These are phyloP conservation scores for Geophilus truncorum DNA, from an alignment of 2,888 invertebrate species.

Conservation along the genomic window DNA sequence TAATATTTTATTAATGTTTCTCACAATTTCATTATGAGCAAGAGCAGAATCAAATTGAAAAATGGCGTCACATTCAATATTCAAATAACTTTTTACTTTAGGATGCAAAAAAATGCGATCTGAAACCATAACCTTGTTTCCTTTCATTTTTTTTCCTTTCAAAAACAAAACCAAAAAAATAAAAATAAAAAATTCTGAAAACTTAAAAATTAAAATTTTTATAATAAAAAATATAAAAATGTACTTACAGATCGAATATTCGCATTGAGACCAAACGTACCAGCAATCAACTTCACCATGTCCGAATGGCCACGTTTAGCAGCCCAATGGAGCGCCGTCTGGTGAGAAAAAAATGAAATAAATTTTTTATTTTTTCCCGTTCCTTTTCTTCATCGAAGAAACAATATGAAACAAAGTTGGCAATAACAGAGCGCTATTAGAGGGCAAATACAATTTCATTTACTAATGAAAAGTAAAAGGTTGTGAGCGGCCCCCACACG, in stretches of 20 bases:
- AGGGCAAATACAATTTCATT: constrained; percentile 36
- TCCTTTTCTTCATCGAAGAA: too few relatives aligned
- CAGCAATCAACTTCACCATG: constrained; percentile 84
- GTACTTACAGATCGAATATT: constrained; percentile 76
- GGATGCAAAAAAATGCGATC: too few relatives aligned
- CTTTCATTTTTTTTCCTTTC: too few relatives aligned
- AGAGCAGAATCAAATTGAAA: not conserved
- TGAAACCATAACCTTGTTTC: not conserved
- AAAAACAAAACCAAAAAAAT: too few relatives aligned
- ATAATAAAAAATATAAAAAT: not conserved
- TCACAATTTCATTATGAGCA: not conserved
- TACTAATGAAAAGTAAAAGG: constrained; percentile 38
- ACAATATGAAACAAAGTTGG: not conserved
- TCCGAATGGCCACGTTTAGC: constrained; percentile 90
- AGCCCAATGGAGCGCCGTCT: constrained; percentile 96
- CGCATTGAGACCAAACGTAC: constrained; percentile 74
- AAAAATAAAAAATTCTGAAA: not conserved
- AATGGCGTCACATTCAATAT: not conserved
- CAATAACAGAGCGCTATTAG: not conserved
- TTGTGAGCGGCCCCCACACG: not conserved
- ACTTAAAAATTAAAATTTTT: not conserved
- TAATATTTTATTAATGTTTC: constrained; percentile 30
- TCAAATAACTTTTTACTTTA: too few relatives aligned
- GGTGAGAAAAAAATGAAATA: constrained; percentile 48
- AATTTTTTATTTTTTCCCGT: constrained; percentile 34